These are phyloP conservation scores for Galemys pyrenaicus DNA, from an alignment of 2,113 vertebrate species.

Conservation along the genomic window DNA sequence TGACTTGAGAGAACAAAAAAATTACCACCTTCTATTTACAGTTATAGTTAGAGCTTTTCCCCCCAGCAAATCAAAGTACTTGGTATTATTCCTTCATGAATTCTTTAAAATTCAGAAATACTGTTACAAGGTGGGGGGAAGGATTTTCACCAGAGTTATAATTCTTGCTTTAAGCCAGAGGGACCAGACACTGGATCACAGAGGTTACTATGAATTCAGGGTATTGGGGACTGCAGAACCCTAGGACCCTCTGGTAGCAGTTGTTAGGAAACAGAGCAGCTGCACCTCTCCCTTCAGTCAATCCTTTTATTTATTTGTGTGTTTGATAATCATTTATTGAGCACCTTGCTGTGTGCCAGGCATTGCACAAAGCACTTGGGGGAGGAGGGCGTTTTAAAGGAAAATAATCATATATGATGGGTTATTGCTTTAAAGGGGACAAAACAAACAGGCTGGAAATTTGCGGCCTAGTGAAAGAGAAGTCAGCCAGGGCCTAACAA, in stretches of 20 bases:
- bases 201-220: not conserved
- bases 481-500: not conserved
- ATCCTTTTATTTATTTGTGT: not conserved
- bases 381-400: not conserved
- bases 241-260: not conserved
- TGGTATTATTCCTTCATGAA: not conserved
- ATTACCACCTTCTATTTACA: slow-evolving; percentile 15
- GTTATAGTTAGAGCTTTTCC: not conserved
- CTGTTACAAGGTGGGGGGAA: not conserved
- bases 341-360: not conserved
- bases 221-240: not conserved
- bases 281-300: not conserved
- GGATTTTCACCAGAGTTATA: not conserved
- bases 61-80: not conserved
- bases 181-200: not conserved
- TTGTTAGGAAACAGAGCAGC: not conserved
- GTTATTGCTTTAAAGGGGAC: not conserved
- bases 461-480: not conserved
- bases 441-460: not conserved
- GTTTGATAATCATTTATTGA: not conserved
- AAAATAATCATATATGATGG: not conserved
- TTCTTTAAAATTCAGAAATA: slow-evolving; percentile 36
- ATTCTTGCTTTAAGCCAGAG: not conserved
- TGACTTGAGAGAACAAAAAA: slow-evolving; percentile 39
- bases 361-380: not conserved